These are phyloP conservation scores for Drosophila guanche DNA, from an alignment of 1,140 invertebrate species.

Conservation along the genomic window DNA sequence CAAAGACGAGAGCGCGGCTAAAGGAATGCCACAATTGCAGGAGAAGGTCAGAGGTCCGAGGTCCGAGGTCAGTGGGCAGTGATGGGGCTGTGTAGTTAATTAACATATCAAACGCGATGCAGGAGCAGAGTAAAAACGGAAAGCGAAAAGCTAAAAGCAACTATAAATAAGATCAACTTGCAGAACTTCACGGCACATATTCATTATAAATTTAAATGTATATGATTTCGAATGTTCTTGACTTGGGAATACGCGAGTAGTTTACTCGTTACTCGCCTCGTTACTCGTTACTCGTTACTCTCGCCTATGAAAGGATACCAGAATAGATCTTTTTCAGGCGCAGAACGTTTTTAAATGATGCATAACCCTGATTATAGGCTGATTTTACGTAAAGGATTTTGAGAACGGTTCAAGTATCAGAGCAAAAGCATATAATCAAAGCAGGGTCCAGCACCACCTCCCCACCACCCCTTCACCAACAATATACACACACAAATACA, in stretches of 20 bases:
- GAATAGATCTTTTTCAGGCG: no score
- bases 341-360: no score
- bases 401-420: slow-evolving; percentile 5
- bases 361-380: no score
- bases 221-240: slow-evolving; percentile 2
- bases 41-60: background rate
- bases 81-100: slow-evolving; percentile 44
- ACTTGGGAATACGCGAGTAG: no score
- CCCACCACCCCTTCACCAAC: slow-evolving; percentile 13
- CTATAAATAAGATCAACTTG: slow-evolving; percentile 32
- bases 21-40: background rate
- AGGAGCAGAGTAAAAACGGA: slow-evolving; percentile 3
- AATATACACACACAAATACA: slow-evolving; percentile 19
- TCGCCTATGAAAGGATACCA: no score
- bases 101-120: slow-evolving; percentile 62
- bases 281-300: no score
- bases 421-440: background rate
- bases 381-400: no score
- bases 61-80: slow-evolving; percentile 17
- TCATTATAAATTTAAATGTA: slow-evolving; percentile 10
- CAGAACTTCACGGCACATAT: slow-evolving; percentile 4
- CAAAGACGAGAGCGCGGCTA: slow-evolving; percentile 12
- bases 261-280: no score
- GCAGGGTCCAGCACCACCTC: background rate
- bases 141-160: slow-evolving; percentile 22